Conservation (phyloP, 2,113 vertebrate genomes). For the Rhombomys opimus region DNA sequence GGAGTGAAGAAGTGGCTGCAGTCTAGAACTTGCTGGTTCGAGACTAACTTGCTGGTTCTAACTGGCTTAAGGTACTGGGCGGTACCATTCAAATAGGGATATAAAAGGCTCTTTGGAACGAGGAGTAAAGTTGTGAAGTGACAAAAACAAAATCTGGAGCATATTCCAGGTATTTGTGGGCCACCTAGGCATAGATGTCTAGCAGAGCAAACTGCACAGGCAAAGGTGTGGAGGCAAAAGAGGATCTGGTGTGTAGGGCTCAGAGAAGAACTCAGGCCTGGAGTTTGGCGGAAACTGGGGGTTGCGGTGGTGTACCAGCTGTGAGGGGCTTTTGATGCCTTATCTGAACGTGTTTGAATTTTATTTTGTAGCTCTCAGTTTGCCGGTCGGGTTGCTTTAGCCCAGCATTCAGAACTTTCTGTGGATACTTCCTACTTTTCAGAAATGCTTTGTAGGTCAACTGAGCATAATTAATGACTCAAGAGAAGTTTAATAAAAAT, state of each 20-base stretch:
- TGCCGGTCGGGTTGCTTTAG: background rate
- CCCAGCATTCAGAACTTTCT: conserved; percentile 37
- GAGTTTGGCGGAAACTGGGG: conserved; percentile 14
- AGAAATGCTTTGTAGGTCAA: conserved; percentile 27
- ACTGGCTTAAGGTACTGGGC: conserved; percentile 17
- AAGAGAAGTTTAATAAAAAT: conserved; percentile 53
- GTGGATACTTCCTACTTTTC: background rate
- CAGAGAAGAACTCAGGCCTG: background rate
- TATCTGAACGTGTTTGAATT: conserved; percentile 28
- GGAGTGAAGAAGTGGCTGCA: conserved; percentile 13
- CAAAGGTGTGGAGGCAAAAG: conserved; percentile 4
- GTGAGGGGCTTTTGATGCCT: conserved; percentile 34
- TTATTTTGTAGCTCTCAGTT: conserved; percentile 46
- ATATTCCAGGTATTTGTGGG: background rate
- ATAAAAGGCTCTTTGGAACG: background rate
- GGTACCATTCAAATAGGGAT: background rate
- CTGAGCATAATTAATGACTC: conserved; percentile 26
- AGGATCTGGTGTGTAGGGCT: background rate
- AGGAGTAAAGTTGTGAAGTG: background rate
- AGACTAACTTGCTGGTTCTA: too few relatives aligned
- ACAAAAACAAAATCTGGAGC: conserved; percentile 2
- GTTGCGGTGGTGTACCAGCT: background rate
- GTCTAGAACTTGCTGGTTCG: background rate
- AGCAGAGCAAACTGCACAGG: background rate
- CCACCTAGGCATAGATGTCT: background rate